Evolutionary conservation across 2,113 vertebrate species (phyloP).

Genomic region (Psittacara wagleri): DNA sequence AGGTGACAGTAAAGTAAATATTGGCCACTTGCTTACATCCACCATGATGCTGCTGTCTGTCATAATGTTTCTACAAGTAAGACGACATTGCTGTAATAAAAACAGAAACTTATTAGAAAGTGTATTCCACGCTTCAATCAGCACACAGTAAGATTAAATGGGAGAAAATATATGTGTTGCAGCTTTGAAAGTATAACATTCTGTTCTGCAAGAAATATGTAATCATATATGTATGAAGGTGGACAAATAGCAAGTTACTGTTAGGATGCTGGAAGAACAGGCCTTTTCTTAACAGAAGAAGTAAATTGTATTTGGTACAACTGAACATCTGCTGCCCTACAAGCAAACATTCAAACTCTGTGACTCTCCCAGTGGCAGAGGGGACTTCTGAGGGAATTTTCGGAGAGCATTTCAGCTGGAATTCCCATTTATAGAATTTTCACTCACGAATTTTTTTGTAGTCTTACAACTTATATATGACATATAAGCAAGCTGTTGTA

Average conservation of each 20-base stretch:
- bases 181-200: background rate
- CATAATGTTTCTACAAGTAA: slow-evolving; percentile 24
- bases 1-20: slow-evolving; percentile 88
- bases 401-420: background rate
- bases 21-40: slow-evolving; percentile 94
- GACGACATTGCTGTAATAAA: slow-evolving; percentile 25
- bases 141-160: background rate
- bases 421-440: background rate
- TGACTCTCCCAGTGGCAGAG: background rate
- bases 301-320: background rate
- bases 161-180: background rate
- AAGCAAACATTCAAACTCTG: background rate
- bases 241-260: background rate
- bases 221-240: background rate
- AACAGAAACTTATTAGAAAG: background rate
- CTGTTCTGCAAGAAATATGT: background rate
- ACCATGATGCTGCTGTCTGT: slow-evolving; percentile 81
- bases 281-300: background rate
- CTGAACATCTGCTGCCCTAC: background rate
- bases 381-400: background rate
- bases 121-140: background rate
- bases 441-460: background rate
- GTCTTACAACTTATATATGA: background rate
- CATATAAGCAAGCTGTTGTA: background rate
- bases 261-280: background rate